These are phyloP conservation scores for Scaptomyza polygonia DNA, from an alignment of 2,888 invertebrate species.

Conservation along the genomic window DNA sequence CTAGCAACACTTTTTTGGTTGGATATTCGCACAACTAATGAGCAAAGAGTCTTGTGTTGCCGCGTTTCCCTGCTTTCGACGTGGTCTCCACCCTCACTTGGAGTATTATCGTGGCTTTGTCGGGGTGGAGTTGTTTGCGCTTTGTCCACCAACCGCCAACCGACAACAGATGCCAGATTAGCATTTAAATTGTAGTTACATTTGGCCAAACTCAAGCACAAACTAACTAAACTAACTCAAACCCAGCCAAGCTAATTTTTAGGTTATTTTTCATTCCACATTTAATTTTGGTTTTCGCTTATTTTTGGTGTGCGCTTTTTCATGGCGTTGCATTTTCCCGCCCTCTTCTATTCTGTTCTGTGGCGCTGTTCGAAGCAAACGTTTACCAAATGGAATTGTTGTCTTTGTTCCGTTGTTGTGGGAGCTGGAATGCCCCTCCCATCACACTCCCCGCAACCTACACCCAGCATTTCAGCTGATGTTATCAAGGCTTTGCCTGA, in stretches of 20 bases:
- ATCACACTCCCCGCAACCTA: background rate
- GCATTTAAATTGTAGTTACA: slow-evolving; percentile 79
- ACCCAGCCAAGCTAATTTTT: slow-evolving; percentile 44
- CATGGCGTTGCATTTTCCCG: slow-evolving; percentile 58
- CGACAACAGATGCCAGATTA: slow-evolving; percentile 77
- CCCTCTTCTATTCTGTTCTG: slow-evolving; percentile 29
- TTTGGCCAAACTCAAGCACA: slow-evolving; percentile 65
- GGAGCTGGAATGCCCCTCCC: slow-evolving; percentile 48
- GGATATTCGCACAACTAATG: slow-evolving; percentile 53
- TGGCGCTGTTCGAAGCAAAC: slow-evolving; percentile 48
- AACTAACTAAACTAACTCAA: slow-evolving; percentile 42
- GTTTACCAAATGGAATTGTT: slow-evolving; percentile 78
- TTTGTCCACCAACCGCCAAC: slow-evolving; percentile 53
- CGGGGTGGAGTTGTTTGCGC: slow-evolving; percentile 70
- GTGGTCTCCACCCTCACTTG: slow-evolving; percentile 43
- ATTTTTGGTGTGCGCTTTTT: slow-evolving; percentile 32
- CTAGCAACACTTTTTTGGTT: slow-evolving; percentile 19
- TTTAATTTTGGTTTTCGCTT: slow-evolving; percentile 37
- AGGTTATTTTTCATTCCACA: slow-evolving; percentile 70
- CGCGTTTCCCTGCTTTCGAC: background rate
- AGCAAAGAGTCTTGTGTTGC: slow-evolving; percentile 52
- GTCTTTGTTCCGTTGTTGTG: slow-evolving; percentile 65
- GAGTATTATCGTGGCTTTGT: slow-evolving; percentile 25
- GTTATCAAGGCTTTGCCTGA: slow-evolving; percentile 65
- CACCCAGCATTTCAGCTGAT: slow-evolving; percentile 50